Evolutionary conservation across 2,113 vertebrate species (phyloP), one percentile per base, ranked within the genome.

Genomic region (Leiothrix lutea): DNA sequence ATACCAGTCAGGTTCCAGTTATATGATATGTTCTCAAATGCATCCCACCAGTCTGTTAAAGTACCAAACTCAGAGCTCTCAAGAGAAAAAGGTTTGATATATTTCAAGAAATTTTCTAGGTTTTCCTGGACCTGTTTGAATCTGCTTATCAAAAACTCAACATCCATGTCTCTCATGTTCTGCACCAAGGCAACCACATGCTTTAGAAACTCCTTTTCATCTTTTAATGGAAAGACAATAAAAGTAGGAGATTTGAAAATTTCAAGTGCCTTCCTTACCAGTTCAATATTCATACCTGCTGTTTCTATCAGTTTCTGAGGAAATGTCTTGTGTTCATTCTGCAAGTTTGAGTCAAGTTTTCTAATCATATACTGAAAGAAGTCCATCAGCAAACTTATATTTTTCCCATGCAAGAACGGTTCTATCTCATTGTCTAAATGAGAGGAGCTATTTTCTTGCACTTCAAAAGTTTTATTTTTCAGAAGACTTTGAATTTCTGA

Each of bases 1-100:
- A 97, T 51, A 1, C 60, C 86, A 20, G 69, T 95, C 23, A 96
- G 58, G 31, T 95, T 96, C 98, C 96, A 97, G 18, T 94, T 82
- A 58, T 17, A 56, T 0, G 48, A 94, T 57, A 81, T 42, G 22
- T 94, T 84, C 9, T 81, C 82, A 69, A 98, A 62, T 10, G 45
- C 86, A n/a, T 96, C 57, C 92, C 96, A 84, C 94, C 97, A 93
- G 23, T 51, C 79, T 66, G 77, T 22, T 31, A 98, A 80, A 20
- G 85, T 31, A 47, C 29, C 23, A 50, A 94, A 56, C 18, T 67
- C 90, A 40, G 54, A 29, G 17, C 8, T 77, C 17, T 80, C 84
- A 35, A 29, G 5, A 6, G 67, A 62, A 29, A 81, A 54, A 62
- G 8, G 21, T 60, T 70, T 92, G 16, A 91, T 53, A 38, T 91